Percentiles rank a stretch among this genome's conserved stretches.
Conservation (phyloP, 2,113 vertebrate species). For the Marmota flaviventris region DNA sequence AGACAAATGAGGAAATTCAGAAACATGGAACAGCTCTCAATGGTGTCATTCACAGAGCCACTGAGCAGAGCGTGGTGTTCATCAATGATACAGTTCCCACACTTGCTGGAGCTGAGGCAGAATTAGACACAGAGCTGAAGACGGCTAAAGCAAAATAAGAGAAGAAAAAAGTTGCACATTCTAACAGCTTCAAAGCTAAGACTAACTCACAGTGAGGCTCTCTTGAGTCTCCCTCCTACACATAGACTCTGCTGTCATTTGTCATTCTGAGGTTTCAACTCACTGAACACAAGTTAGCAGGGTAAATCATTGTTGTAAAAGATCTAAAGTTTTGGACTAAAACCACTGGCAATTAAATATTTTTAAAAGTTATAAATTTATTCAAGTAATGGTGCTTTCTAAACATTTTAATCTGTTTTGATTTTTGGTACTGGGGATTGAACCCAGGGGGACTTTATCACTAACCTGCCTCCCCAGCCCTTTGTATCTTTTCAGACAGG, state of each 20-base stretch:
- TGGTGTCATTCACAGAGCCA: constrained; percentile 57
- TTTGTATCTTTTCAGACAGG: too few relatives aligned
- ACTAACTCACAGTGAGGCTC: background rate
- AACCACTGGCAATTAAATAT: background rate
- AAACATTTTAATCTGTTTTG: background rate
- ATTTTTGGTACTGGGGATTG: background rate
- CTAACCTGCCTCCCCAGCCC: too few relatives aligned
- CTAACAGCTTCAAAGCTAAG: background rate
- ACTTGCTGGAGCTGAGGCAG: background rate
- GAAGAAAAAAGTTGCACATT: background rate
- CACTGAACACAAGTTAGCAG: background rate
- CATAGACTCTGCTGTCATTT: background rate
- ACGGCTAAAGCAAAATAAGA: background rate
- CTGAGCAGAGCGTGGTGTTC: background rate
- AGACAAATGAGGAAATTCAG: constrained; percentile 31
- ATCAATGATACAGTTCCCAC: constrained; percentile 48
- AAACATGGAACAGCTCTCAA: constrained; percentile 7
- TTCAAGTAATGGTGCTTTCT: background rate
- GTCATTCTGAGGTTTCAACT: background rate
- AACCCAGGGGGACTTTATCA: too few relatives aligned
- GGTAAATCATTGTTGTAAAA: background rate
- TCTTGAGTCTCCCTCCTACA: background rate
- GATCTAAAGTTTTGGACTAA: background rate
- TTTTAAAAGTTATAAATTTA: constrained; percentile 42
- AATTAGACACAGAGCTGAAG: background rate